phyloP scores from a whole-genome alignment of 2,888 invertebrate species.

The Apodemia duryi region DNA sequence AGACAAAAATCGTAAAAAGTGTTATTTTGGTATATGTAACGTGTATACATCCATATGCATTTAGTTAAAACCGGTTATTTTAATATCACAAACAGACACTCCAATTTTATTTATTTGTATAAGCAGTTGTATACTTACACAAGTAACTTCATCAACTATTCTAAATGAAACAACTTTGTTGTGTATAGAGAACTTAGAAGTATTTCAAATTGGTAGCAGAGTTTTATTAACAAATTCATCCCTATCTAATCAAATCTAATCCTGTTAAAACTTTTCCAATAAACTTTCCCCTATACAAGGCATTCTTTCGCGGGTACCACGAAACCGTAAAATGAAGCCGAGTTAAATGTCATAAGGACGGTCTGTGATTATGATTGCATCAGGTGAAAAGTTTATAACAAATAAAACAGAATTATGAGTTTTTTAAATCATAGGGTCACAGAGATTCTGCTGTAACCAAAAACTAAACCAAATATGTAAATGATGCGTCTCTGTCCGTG shows the following conservation, averaged over 20 bases:
- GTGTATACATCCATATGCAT: too few relatives aligned
- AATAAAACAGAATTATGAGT: not conserved
- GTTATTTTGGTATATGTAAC: too few relatives aligned
- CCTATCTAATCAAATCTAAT: slow-evolving; percentile 63
- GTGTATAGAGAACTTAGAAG: slow-evolving; percentile 1
- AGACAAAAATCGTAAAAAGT: too few relatives aligned
- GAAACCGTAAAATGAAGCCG: slow-evolving; percentile 36
- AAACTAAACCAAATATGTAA: too few relatives aligned
- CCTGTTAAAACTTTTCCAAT: slow-evolving; percentile 77
- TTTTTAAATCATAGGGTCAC: too few relatives aligned
- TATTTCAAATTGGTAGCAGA: slow-evolving; percentile 24
- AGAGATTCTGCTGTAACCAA: too few relatives aligned
- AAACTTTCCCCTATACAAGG: slow-evolving; percentile 51
- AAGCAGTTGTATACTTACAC: too few relatives aligned
- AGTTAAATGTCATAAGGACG: slow-evolving; percentile 30
- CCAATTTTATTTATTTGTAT: too few relatives aligned
- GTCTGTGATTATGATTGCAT: slow-evolving; percentile 25
- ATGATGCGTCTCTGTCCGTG: too few relatives aligned
- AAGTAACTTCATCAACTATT: not conserved
- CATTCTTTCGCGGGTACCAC: slow-evolving; percentile 42
- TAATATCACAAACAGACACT: too few relatives aligned
- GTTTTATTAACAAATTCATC: slow-evolving; percentile 33
- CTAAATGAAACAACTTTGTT: slow-evolving; percentile 7
- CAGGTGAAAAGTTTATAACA: slow-evolving; percentile 21
- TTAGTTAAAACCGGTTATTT: too few relatives aligned